Conservation (phyloP, 92 coral and sea anemone genomes). For the Parazoanthus swiftii region DNA sequence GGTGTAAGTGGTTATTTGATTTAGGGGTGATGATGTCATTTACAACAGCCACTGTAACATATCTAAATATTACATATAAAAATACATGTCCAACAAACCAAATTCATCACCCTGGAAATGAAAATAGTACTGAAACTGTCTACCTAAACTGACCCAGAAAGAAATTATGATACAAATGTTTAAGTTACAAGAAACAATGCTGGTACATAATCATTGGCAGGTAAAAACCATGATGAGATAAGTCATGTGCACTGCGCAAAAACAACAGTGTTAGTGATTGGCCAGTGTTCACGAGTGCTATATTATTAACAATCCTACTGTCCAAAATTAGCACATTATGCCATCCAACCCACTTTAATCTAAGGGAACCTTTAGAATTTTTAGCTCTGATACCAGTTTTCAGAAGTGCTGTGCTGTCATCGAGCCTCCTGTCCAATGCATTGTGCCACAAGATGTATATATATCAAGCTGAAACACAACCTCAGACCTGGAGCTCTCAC, state of each 20-base stretch:
- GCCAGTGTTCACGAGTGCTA: constrained; percentile 78
- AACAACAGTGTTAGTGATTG: background rate
- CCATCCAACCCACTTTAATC: constrained; percentile 34
- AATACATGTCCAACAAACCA: too few species aligned
- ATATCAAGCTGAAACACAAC: constrained; percentile 70
- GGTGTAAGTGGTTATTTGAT: background rate
- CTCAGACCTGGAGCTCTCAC: constrained; percentile 78
- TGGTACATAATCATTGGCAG: too few species aligned
- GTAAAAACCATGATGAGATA: too few species aligned
- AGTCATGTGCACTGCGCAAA: too few species aligned
- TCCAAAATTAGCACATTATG: constrained; percentile 36
- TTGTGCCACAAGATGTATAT: constrained; percentile 64
- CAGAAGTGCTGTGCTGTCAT: constrained; percentile 96
- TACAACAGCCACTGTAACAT: too few species aligned
- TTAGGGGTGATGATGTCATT: too few species aligned
- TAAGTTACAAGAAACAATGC: too few species aligned
- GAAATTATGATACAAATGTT: too few species aligned
- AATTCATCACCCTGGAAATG: too few species aligned
- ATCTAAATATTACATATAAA: too few species aligned
- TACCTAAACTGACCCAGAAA: too few species aligned
- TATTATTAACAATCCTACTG: constrained; percentile 77
- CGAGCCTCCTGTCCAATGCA: constrained; percentile 52
- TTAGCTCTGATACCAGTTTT: constrained; percentile 51
- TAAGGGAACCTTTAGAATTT: background rate
- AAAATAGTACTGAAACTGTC: too few species aligned